These are phyloP conservation scores for Lithobates sylvaticus DNA, from an alignment of 2,797 vertebrate genomes.

Conservation along the genomic window DNA sequence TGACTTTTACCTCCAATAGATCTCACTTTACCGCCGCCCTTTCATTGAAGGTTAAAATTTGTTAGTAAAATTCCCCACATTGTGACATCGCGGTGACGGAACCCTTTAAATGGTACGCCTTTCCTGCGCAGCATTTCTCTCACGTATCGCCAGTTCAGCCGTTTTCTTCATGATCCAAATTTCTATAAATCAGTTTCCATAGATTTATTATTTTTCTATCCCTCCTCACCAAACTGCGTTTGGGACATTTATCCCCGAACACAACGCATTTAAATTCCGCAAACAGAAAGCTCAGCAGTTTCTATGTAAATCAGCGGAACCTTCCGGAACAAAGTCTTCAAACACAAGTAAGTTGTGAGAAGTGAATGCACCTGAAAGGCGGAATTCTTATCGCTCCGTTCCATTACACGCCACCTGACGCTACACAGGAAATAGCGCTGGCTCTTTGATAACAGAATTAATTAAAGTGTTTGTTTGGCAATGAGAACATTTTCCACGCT, in stretches of 20 bases:
- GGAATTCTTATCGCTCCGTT: not conserved
- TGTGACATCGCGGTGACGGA: too few relatives aligned
- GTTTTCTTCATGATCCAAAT: too few relatives aligned
- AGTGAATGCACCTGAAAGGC: not conserved
- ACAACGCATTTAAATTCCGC: constrained; percentile 3
- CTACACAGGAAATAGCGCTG: not conserved
- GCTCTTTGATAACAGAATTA: not conserved
- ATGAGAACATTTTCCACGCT: not conserved
- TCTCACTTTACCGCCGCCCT: too few relatives aligned
- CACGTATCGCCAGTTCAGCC: too few relatives aligned
- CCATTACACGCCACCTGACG: not conserved
- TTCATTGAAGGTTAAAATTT: too few relatives aligned
- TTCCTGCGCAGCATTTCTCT: too few relatives aligned
- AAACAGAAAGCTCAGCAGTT: constrained; percentile 4
- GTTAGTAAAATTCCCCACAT: too few relatives aligned
- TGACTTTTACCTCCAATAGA: too few relatives aligned
- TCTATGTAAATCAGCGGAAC: not conserved
- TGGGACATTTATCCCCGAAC: constrained; percentile 11
- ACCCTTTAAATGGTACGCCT: too few relatives aligned
- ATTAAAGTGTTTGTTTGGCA: not conserved
- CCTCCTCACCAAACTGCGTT: not conserved
- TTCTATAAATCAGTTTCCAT: not conserved
- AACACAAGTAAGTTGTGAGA: not conserved
- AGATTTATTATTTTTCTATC: not conserved
- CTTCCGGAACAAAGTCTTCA: too few relatives aligned